Conservation (phyloP, 2,113 vertebrate genomes). For the Entomyzon cyanotis region DNA sequence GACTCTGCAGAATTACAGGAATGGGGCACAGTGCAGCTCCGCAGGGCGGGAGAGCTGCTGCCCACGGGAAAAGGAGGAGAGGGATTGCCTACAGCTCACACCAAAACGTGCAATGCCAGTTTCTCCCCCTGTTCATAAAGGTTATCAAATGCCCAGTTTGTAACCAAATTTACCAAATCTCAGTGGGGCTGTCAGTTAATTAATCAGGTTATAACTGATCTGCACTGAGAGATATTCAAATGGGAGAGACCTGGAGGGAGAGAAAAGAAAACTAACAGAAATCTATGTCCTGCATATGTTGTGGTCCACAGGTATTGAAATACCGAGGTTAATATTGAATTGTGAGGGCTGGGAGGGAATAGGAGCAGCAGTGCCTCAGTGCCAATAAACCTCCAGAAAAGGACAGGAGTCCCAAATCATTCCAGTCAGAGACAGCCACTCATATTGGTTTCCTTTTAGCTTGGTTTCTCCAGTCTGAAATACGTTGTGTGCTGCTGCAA, state of each 20-base stretch:
- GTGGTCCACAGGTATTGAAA: rapidly evolving
- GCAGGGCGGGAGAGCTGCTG: rapidly evolving
- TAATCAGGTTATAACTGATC: background rate
- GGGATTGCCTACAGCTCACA: rapidly evolving
- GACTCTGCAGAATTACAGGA: rapidly evolving
- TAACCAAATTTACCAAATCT: background rate
- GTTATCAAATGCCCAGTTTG: background rate
- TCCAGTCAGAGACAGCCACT: background rate
- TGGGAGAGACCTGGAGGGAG: background rate
- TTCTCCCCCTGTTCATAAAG: rapidly evolving
- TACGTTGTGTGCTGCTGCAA: background rate
- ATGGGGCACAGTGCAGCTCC: rapidly evolving
- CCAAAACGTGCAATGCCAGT: rapidly evolving
- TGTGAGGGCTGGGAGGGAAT: rapidly evolving
- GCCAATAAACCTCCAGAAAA: background rate
- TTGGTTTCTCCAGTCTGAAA: background rate
- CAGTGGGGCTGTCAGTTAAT: background rate
- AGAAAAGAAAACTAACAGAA: background rate
- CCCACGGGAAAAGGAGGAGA: rapidly evolving
- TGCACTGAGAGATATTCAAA: background rate
- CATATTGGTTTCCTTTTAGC: rapidly evolving
- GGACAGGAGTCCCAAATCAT: background rate
- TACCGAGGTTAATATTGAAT: rapidly evolving
- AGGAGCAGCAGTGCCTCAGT: background rate
- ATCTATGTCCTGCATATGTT: rapidly evolving